These are phyloP conservation scores for Leucozona laternaria DNA, from an alignment of 2,888 invertebrate species.

Conservation along the genomic window DNA sequence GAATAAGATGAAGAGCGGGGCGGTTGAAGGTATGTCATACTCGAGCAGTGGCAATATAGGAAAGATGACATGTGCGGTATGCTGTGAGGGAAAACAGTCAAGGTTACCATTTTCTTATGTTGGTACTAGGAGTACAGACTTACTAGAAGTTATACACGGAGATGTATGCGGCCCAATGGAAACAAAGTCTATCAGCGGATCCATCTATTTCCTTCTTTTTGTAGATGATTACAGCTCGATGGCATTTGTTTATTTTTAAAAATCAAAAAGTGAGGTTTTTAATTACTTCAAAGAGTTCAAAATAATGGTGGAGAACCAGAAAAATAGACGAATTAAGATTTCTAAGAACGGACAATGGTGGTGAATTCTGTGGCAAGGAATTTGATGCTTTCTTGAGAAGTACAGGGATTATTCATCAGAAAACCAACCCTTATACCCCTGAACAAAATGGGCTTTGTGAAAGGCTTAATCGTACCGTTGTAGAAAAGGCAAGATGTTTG, in stretches of 20 bases:
- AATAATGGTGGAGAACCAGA: constrained; percentile 77
- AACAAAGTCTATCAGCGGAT: constrained; percentile 77
- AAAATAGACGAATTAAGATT: constrained; percentile 23
- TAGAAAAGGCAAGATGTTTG: constrained; percentile 77
- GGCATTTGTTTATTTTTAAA: constrained; percentile 27
- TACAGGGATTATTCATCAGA: constrained; percentile 37
- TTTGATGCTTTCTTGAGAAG: constrained; percentile 78
- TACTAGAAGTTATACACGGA: constrained; percentile 30
- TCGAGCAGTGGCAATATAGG: constrained; percentile 16
- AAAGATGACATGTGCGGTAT: constrained; percentile 26
- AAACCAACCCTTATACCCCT: constrained; percentile 40
- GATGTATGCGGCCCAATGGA: constrained; percentile 79
- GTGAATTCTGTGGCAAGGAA: constrained; percentile 78
- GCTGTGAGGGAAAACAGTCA: constrained; percentile 25
- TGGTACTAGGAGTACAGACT: constrained; percentile 1
- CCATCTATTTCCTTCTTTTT: constrained; percentile 79
- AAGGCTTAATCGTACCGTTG: constrained; percentile 76
- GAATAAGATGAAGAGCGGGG: constrained; percentile 22
- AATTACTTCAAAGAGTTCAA: constrained; percentile 77
- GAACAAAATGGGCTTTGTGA: constrained; percentile 75
- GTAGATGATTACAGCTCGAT: constrained; percentile 78
- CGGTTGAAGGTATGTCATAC: constrained; percentile 15
- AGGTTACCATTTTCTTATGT: constrained; percentile 23
- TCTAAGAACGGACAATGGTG: constrained; percentile 76
- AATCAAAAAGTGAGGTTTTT: constrained; percentile 78